Percentiles rank a stretch among this genome's conserved stretches.
Evolutionary conservation across 2,888 invertebrate genomes (phyloP).

Genomic region (Mesopsocus fuscifrons): DNA sequence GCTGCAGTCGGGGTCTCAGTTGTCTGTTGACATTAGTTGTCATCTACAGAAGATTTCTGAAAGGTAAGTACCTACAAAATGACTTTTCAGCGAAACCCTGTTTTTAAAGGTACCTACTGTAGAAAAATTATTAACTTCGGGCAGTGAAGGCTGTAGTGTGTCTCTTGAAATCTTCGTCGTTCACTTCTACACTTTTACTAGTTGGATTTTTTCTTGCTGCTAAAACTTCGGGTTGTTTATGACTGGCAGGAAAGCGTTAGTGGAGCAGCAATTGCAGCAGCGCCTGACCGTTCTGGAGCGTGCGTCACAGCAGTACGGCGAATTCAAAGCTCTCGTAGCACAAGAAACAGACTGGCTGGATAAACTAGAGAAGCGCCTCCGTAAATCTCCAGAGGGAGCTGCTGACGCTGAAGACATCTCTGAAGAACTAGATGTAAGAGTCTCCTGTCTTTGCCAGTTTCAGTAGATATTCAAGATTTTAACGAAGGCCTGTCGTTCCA

Average conservation of each 20-base stretch:
- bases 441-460: no score
- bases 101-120: no score
- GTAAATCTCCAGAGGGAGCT: constrained; percentile 43
- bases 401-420: constrained; percentile 86
- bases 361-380: constrained; percentile 55
- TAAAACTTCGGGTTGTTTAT: no score
- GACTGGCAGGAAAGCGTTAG: background rate
- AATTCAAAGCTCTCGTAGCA: constrained; percentile 52
- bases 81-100: no score
- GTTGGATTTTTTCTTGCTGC: no score
- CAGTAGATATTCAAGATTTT: no score
- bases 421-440: constrained; percentile 68
- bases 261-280: background rate
- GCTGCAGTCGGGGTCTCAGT: background rate
- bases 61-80: background rate
- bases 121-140: no score
- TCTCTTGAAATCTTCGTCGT: no score
- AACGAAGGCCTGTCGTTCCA: no score
- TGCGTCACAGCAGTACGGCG: constrained; percentile 56
- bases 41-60: background rate
- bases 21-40: background rate
- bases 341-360: constrained; percentile 66
- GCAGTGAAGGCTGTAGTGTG: no score
- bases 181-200: no score
- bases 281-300: constrained; percentile 32